Base-by-base conservation (phyloP, 2,888 invertebrate species). In the Nymphalis c-album region DNA sequence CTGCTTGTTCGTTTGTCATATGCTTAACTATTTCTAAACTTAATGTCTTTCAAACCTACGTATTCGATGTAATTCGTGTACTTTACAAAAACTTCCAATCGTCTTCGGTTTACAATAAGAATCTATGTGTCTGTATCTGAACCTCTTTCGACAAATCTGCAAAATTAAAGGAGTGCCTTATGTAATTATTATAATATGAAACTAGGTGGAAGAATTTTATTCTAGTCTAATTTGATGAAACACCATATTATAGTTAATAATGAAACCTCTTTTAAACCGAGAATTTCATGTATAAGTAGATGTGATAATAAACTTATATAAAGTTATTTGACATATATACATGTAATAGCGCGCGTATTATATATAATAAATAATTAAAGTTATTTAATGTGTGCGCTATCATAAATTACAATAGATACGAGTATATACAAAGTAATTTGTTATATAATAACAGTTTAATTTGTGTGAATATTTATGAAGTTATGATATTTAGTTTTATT, bases 91-190 rank as follows among this genome's bases (percentile, higher is more conserved):
- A 87, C 91, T 91, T 91, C 90, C 91, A 86, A 77, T 82, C 80
- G 91, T 91, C 91, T 91, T 91, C 90, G 84, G 87, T 85, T 85
- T 83, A 35, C 40, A 40, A 40, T 81, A 79, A 82, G 84, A 81
- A 57, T 61, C 47, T 76, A 78, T 80, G 80, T 84, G 80, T 84
- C 84, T 86, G 84, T 85, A 83, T 85, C 72, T 85, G 78, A 82
- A 85, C 78, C 84, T 83, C 84, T 90, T 90, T 89, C 85, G 90
- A 89, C 82, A 85, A 86, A 88, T 80, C 88, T 86, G 88, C 88
- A 85, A 90, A 90, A 89, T 90, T 88, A 90, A 90, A 85, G 91
- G 92, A 93, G 93, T 93, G 93, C 93, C 93, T 93, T 93, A 93
- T 89, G 90, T 92, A 92, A 87, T 85, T 88, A 90, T 86, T 91